Percentiles rank a stretch among this genome's conserved stretches.
Conservation (phyloP, 2,113 vertebrate genomes). For the Thermophis baileyi region DNA sequence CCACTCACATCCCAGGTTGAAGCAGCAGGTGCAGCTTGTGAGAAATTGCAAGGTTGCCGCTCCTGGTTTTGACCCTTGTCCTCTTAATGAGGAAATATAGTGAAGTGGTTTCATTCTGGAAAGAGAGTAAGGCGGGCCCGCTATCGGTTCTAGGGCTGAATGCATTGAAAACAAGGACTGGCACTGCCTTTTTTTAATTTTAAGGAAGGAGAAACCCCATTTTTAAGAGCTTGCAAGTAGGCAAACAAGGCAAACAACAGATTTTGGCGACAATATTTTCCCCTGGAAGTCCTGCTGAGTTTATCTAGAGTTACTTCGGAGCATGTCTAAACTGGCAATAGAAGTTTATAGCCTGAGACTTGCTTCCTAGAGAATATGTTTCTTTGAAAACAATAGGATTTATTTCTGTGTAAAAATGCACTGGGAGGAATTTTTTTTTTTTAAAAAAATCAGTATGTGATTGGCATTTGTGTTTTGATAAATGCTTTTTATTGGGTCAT, state of each 20-base stretch:
- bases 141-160: too few species aligned
- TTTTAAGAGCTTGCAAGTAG: not conserved
- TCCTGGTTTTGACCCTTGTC: not conserved
- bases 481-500: not conserved
- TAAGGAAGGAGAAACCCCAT: not conserved
- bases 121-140: not conserved
- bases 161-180: not conserved
- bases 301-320: not conserved
- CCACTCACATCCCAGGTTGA: not conserved
- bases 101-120: not conserved
- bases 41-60: not conserved
- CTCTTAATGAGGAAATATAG: conserved; percentile 17
- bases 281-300: not conserved
- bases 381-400: not conserved
- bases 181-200: not conserved
- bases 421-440: not conserved
- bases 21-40: conserved; percentile 14
- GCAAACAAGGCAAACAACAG: not conserved
- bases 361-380: not conserved
- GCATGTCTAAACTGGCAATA: not conserved
- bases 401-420: not conserved
- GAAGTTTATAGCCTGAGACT: not conserved
- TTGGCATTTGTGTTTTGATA: not conserved
- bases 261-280: not conserved
- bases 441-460: not conserved